phyloP scores from a whole-genome alignment of 1,140 invertebrate genomes.

The Tetramorium simillimum region DNA sequence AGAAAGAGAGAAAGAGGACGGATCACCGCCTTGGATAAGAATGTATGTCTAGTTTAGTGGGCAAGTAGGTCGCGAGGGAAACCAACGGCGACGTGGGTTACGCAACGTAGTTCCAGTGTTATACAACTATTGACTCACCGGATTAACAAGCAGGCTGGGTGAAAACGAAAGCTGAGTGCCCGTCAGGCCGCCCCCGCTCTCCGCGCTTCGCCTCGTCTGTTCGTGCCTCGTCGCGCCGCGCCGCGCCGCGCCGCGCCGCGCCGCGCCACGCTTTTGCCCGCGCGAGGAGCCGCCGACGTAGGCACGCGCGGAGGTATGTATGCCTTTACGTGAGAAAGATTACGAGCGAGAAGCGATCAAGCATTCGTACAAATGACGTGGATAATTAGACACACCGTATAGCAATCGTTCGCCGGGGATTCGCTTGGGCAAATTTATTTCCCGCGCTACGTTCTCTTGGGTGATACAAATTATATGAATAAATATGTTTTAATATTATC shows the following conservation, averaged over 20 bases:
- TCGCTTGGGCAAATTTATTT: background rate
- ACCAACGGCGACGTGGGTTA: slow-evolving; percentile 78
- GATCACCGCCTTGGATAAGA: slow-evolving; percentile 82
- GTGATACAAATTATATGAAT: background rate
- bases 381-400: slow-evolving; percentile 47
- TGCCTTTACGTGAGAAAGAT: slow-evolving; percentile 53
- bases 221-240: slow-evolving; percentile 24
- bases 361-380: slow-evolving; percentile 34
- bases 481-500: background rate
- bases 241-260: slow-evolving; percentile 12
- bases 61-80: slow-evolving; percentile 86
- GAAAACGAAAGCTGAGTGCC: slow-evolving; percentile 84
- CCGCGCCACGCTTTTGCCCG: background rate
- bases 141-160: slow-evolving; percentile 85
- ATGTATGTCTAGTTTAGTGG: slow-evolving; percentile 87
- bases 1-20: slow-evolving; percentile 67
- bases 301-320: slow-evolving; percentile 19
- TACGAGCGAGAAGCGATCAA: slow-evolving; percentile 6
- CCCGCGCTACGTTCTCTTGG: no score
- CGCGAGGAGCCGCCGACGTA: background rate
- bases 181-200: slow-evolving; percentile 63
- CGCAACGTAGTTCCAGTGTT: slow-evolving; percentile 84
- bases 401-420: background rate
- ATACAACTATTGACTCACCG: slow-evolving; percentile 86
- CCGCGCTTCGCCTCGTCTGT: slow-evolving; percentile 43